Evolutionary conservation across 2,113 vertebrate genomes (phyloP).

Genomic region (Chionis minor): DNA sequence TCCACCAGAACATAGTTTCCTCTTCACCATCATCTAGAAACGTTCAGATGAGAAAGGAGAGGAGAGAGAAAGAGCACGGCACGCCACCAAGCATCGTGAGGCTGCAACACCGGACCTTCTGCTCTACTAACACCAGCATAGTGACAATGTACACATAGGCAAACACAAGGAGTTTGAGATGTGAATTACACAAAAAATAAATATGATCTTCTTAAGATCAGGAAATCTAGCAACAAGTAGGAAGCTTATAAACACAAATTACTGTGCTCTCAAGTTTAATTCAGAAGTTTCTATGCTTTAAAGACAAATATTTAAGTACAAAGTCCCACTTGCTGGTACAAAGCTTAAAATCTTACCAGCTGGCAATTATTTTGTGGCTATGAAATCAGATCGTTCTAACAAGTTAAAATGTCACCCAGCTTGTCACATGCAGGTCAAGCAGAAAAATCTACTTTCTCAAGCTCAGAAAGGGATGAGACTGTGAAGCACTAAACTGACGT

Average conservation of each 20-base stretch:
- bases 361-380: background rate
- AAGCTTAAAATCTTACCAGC: background rate
- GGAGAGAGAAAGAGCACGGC: background rate
- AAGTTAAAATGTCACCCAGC: background rate
- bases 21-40: background rate
- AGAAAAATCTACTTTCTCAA: background rate
- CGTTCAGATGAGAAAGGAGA: background rate
- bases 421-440: background rate
- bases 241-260: background rate
- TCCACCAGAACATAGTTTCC: background rate
- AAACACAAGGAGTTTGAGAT: background rate
- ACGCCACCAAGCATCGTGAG: rapidly evolving
- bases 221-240: background rate
- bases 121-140: background rate
- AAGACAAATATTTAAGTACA: background rate
- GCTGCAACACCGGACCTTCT: background rate
- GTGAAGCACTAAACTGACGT: background rate
- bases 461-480: background rate
- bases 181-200: background rate
- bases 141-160: rapidly evolving
- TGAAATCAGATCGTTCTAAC: background rate
- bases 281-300: background rate
- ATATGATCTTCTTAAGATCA: background rate
- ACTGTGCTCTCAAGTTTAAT: background rate
- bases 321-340: background rate